phyloP scores from a whole-genome alignment of 37 sponge, comb jelly and placozoan genomes.

The Aplysina aerophoba region DNA sequence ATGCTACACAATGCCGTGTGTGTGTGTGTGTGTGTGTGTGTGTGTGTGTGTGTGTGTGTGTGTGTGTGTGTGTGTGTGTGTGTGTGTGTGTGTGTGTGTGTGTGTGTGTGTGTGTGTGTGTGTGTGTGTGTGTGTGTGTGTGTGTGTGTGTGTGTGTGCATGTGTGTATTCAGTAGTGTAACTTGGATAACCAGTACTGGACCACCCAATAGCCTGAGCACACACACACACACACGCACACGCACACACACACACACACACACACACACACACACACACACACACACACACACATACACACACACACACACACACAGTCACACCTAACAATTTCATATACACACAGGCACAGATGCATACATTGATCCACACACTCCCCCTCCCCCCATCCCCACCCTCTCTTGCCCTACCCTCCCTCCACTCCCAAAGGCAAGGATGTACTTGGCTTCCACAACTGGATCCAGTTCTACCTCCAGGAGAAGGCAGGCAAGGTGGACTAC shows the following conservation, averaged over 20 bases:
- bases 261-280: too few species aligned
- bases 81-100: constrained; percentile 39
- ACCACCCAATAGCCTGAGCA: too few species aligned
- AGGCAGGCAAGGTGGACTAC: constrained; percentile 92
- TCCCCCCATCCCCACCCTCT: too few species aligned
- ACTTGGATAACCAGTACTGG: too few species aligned
- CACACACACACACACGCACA: neutral
- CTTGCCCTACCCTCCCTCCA: too few species aligned
- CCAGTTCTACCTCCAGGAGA: constrained; percentile 91
- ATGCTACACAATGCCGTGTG: too few species aligned
- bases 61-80: constrained; percentile 35
- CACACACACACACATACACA: neutral
- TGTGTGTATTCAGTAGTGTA: too few species aligned
- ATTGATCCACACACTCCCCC: too few species aligned
- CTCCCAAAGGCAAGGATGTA: constrained; percentile 49
- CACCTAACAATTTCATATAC: too few species aligned
- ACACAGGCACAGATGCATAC: too few species aligned
- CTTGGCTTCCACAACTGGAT: constrained; percentile 98
- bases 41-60: constrained; percentile 45
- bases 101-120: neutral
- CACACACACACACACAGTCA: constrained; percentile 5
- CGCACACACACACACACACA: neutral
- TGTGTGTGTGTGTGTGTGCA: neutral
- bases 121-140: constrained; percentile 30
- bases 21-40: constrained; percentile 48